Percentiles rank a stretch among this genome's conserved stretches.
Evolutionary conservation across 2,888 invertebrate genomes (phyloP).

Genomic region (Suillia variegata): DNA sequence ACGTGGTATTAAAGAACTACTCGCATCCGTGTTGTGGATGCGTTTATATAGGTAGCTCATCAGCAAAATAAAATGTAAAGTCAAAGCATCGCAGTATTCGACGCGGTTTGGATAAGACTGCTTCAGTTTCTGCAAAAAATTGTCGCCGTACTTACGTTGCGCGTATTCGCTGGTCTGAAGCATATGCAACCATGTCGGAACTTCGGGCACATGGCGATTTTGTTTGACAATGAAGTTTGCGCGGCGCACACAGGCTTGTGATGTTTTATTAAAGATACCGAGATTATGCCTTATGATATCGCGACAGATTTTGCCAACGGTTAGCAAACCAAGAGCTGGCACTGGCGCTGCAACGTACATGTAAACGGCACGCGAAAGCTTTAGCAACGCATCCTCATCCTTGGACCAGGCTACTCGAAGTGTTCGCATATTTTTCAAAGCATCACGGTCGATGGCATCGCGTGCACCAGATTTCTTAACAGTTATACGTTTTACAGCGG

Average conservation of each 20-base stretch:
- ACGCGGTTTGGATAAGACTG: slow-evolving; percentile 45
- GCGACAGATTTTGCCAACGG: slow-evolving; percentile 63
- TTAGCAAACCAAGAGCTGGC: slow-evolving; percentile 44
- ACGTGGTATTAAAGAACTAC: slow-evolving; percentile 19
- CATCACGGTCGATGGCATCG: slow-evolving; percentile 70
- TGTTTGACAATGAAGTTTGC: slow-evolving; percentile 68
- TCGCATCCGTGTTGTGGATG: slow-evolving; percentile 39
- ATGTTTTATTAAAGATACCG: slow-evolving; percentile 70
- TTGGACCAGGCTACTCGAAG: slow-evolving; percentile 69
- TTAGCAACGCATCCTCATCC: slow-evolving; percentile 72
- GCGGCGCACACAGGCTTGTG: slow-evolving; percentile 71
- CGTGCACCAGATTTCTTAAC: slow-evolving; percentile 51
- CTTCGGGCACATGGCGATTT: slow-evolving; percentile 65
- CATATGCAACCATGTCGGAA: slow-evolving; percentile 68
- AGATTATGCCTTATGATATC: slow-evolving; percentile 65
- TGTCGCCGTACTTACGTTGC: slow-evolving; percentile 59
- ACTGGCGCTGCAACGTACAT: slow-evolving; percentile 62
- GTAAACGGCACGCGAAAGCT: slow-evolving; percentile 71
- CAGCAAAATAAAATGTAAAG: slow-evolving; percentile 56
- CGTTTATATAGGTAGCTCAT: slow-evolving; percentile 48
- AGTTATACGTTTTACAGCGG: slow-evolving; percentile 17
- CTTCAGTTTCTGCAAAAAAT: slow-evolving; percentile 55
- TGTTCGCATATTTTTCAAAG: slow-evolving; percentile 68
- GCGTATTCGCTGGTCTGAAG: slow-evolving; percentile 66
- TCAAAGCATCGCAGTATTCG: slow-evolving; percentile 46